Percentiles rank a stretch among this genome's conserved stretches.
Conservation (phyloP, 2,888 invertebrate genomes). For the Drosophila ezoana region DNA sequence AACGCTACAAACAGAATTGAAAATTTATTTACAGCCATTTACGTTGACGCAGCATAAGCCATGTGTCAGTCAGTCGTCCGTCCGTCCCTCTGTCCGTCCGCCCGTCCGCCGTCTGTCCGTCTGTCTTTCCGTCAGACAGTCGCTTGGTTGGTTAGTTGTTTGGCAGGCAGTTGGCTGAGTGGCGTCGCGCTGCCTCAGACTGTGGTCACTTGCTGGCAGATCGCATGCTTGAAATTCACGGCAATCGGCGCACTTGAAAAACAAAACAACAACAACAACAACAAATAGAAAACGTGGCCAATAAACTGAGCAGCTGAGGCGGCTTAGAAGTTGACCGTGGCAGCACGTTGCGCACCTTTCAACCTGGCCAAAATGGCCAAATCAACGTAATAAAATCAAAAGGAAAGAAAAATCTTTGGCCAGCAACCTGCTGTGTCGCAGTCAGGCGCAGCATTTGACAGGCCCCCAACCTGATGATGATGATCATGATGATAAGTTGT, state of each 20-base stretch:
- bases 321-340: conserved; percentile 61
- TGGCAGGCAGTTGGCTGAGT: conserved; percentile 19
- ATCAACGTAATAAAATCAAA: conserved; percentile 76
- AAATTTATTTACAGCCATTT: conserved; percentile 80
- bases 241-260: conserved; percentile 37
- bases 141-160: neutral
- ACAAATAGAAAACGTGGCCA: conserved; percentile 67
- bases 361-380: conserved; percentile 67
- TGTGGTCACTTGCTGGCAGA: conserved; percentile 49
- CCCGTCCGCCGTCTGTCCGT: neutral
- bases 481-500: conserved; percentile 4
- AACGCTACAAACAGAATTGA: conserved; percentile 77
- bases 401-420: conserved; percentile 43
- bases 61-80: conserved; percentile 69
- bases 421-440: conserved; percentile 49
- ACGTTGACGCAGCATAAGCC: conserved; percentile 78
- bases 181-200: conserved; percentile 2
- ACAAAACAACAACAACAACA: neutral
- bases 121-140: conserved; percentile 9
- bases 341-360: conserved; percentile 78
- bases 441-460: conserved; percentile 38
- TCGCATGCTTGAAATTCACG: conserved; percentile 35
- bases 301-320: conserved; percentile 58
- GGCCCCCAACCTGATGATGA: conserved; percentile 23
- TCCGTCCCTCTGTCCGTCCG: conserved; percentile 1